A percentile compares a stretch with the other conserved stretches of the same genome.
Conservation (phyloP, 1,140 invertebrate genomes). For the Diuraphis noxia region DNA sequence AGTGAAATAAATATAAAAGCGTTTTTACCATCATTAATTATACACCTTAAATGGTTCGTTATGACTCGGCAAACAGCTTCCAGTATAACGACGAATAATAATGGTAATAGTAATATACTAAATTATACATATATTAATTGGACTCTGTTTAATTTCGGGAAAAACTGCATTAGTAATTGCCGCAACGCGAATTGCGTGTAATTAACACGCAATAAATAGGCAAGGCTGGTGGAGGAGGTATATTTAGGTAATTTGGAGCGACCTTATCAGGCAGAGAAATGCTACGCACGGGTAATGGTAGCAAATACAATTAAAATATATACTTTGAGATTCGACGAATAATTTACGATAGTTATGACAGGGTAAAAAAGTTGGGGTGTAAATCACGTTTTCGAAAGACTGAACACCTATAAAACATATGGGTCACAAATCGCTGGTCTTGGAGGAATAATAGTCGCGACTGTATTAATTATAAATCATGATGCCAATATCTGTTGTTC, state of each 20-base stretch:
- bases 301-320: neutral
- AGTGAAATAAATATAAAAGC: neutral
- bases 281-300: neutral
- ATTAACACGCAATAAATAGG: neutral
- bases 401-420: neutral
- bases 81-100: neutral
- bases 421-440: no score
- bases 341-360: neutral
- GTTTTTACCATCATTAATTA: slow-evolving; percentile 4
- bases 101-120: neutral
- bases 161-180: neutral
- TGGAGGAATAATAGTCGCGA: no score
- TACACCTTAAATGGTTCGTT: neutral
- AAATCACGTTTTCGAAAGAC: neutral
- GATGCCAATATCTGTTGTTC: no score
- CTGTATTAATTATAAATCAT: no score
- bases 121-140: neutral
- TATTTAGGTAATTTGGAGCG: neutral
- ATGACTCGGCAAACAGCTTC: neutral
- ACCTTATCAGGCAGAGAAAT: neutral
- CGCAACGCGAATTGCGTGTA: neutral
- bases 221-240: neutral
- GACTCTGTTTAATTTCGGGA: neutral
- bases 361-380: neutral
- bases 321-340: neutral